These are phyloP conservation scores for Montipora efflorescens DNA, from an alignment of 64 coral and sea anemone genomes.

Conservation along the genomic window DNA sequence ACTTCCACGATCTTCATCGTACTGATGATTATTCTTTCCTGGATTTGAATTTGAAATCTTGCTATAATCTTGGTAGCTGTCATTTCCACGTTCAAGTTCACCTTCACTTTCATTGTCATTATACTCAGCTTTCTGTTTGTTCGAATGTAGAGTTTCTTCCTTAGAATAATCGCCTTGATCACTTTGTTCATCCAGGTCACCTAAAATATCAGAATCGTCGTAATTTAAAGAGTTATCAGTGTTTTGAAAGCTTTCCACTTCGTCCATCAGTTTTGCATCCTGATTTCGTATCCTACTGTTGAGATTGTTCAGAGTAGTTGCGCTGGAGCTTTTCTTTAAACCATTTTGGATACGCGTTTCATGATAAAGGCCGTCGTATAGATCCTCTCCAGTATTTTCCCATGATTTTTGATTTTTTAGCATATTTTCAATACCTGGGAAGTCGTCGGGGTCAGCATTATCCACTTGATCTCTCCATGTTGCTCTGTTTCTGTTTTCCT, in stretches of 20 bases:
- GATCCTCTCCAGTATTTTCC: background rate
- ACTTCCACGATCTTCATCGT: background rate
- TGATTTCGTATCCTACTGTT: background rate
- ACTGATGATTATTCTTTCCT: background rate
- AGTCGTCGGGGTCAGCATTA: background rate
- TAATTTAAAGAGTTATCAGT: background rate
- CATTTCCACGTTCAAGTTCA: background rate
- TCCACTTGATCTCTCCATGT: background rate
- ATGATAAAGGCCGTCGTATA: background rate
- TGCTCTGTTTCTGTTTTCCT: background rate
- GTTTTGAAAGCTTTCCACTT: conserved; percentile 29
- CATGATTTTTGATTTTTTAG: background rate
- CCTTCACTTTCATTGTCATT: background rate
- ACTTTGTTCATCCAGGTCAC: background rate
- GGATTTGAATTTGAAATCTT: background rate
- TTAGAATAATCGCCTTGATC: background rate
- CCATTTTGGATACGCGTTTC: background rate
- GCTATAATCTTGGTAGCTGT: background rate
- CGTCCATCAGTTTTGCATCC: conserved; percentile 14
- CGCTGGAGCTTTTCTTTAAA: background rate
- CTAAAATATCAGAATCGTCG: conserved; percentile 20
- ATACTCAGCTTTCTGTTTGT: background rate
- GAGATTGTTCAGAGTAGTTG: conserved; percentile 7
- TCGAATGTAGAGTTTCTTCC: background rate
- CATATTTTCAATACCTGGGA: background rate